Percentiles rank a stretch among this genome's conserved stretches.
Conservation (phyloP, 2,888 invertebrate species). For the Agriopis leucophaearia region DNA sequence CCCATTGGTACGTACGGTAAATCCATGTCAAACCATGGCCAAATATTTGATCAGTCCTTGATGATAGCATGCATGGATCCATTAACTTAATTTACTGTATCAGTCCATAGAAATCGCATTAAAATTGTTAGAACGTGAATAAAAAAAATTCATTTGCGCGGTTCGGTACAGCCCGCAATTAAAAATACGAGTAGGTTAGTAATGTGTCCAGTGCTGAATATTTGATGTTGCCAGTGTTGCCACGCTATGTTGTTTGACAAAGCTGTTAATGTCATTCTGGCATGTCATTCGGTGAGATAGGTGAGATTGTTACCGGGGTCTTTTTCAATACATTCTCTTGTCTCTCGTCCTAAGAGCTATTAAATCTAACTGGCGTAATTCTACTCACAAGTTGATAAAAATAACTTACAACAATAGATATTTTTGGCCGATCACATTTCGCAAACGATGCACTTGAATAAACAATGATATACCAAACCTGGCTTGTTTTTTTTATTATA, state of each 20-base stretch:
- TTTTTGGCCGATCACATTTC: too few species aligned
- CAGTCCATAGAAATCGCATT: slow-evolving; percentile 41
- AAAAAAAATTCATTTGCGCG: slow-evolving; percentile 47
- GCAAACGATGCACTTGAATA: too few species aligned
- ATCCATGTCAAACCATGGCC: slow-evolving; percentile 1
- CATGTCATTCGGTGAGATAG: slow-evolving; percentile 71
- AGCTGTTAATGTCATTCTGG: slow-evolving; percentile 83
- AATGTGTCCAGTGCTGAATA: slow-evolving; percentile 71
- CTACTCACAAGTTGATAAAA: too few species aligned
- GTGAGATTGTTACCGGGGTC: slow-evolving; percentile 56
- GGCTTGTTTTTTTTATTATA: too few species aligned
- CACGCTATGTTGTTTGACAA: slow-evolving; percentile 78
- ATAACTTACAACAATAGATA: too few species aligned
- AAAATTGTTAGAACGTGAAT: slow-evolving; percentile 38
- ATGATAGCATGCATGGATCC: slow-evolving; percentile 34
- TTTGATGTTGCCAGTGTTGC: slow-evolving; percentile 69
- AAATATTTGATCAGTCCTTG: slow-evolving; percentile 24
- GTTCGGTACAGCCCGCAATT: slow-evolving; percentile 74
- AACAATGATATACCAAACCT: too few species aligned
- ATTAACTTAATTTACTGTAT: slow-evolving; percentile 41
- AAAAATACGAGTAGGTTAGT: slow-evolving; percentile 61
- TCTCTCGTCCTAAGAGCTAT: too few species aligned
- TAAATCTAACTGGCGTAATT: too few species aligned
- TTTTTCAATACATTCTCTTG: slow-evolving; percentile 57
- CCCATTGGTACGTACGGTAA: background rate